Evolutionary conservation across 2,797 vertebrate species (phyloP).

Genomic region (Anguilla marmorata): DNA sequence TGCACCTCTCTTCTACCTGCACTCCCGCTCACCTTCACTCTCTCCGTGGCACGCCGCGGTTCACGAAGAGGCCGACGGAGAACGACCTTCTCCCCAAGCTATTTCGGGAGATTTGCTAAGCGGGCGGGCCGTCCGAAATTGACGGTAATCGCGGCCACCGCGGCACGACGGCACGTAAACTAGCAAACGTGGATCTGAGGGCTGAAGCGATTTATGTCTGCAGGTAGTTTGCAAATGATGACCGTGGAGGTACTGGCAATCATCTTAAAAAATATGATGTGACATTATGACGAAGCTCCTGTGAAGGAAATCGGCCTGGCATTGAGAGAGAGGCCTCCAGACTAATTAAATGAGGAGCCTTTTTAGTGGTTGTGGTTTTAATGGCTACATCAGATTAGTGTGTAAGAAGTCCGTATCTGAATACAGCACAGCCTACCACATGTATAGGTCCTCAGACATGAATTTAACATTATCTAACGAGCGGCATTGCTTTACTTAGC

Average conservation of each 20-base stretch:
- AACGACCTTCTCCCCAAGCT: too few relatives aligned
- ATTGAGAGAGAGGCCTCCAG: not conserved
- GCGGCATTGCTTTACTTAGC: not conserved
- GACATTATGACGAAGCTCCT: not conserved
- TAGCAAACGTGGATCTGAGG: not conserved
- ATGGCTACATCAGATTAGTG: not conserved
- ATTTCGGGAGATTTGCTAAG: not conserved
- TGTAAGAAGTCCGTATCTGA: not conserved
- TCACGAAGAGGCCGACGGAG: not conserved
- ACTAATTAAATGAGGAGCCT: not conserved
- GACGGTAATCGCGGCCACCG: not conserved
- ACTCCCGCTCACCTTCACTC: not conserved
- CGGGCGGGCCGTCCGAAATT: not conserved
- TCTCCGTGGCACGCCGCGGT: not conserved
- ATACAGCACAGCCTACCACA: not conserved
- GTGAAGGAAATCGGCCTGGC: not conserved
- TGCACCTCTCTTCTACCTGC: not conserved
- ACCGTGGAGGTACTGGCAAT: not conserved
- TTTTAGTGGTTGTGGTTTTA: not conserved
- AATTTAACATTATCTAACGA: not conserved
- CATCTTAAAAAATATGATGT: not conserved
- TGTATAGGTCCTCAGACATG: not conserved
- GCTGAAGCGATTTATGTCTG: not conserved
- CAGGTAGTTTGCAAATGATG: not conserved
- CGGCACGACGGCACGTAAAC: not conserved